Conservation (phyloP, 2,797 vertebrate species). For the Enteromius fasciolatus region DNA sequence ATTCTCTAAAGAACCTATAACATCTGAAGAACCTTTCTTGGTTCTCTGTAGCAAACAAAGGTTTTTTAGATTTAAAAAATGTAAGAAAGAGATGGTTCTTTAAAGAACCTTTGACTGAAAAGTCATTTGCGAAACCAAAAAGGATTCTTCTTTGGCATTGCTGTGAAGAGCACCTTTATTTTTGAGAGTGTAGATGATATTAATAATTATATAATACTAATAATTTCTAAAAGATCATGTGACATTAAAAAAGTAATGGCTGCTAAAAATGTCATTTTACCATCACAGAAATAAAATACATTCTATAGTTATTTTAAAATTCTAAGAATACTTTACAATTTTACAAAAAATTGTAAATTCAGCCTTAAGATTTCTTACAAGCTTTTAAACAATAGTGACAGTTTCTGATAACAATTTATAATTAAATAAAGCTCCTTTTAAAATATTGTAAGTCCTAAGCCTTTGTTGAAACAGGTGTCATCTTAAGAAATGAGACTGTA, state of each 20-base stretch:
- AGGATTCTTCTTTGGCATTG: too few species aligned
- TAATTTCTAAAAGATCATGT: neutral
- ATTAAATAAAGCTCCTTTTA: neutral
- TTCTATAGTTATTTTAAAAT: neutral
- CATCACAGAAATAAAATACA: neutral
- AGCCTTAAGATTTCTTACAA: neutral
- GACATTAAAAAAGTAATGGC: too few species aligned
- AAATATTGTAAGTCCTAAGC: neutral
- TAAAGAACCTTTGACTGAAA: too few species aligned
- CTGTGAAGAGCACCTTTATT: too few species aligned
- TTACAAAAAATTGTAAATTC: too few species aligned
- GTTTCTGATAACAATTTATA: neutral
- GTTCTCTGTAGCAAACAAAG: too few species aligned
- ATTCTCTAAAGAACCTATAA: too few species aligned
- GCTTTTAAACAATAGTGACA: neutral
- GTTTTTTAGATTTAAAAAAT: too few species aligned
- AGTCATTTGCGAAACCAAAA: too few species aligned
- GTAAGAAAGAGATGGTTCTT: too few species aligned
- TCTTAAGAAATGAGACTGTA: neutral
- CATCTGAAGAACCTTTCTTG: too few species aligned
- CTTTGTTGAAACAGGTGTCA: neutral
- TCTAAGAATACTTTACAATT: neutral
- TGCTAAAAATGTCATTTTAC: neutral
- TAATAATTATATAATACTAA: neutral
- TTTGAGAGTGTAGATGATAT: neutral